Evolutionary conservation across 2,113 vertebrate genomes (phyloP).

Genomic region (Mastomys natalensis): DNA sequence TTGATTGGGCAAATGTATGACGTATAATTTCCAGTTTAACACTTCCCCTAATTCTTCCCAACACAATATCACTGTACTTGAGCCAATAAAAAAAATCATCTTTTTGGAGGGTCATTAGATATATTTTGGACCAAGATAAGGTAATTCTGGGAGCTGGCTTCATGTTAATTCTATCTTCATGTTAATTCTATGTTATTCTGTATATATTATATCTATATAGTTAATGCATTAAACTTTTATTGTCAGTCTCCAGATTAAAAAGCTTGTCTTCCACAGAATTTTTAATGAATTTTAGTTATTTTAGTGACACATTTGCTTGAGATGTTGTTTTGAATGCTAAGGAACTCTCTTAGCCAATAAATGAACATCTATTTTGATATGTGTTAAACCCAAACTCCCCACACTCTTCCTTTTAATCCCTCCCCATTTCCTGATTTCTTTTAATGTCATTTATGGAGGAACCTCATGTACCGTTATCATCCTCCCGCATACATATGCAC

Average conservation of each 20-base stretch:
- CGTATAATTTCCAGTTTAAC: not conserved
- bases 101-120: not conserved
- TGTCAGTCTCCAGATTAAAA: conserved; percentile 18
- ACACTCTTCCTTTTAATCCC: not conserved
- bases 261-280: conserved; percentile 19
- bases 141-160: not conserved
- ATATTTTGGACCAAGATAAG: not conserved
- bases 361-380: conserved; percentile 44
- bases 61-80: not conserved
- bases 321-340: conserved; percentile 66
- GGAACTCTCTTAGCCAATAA: conserved; percentile 53
- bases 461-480: fast-evolving
- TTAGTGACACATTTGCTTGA: conserved; percentile 10
- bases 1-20: not conserved
- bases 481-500: not conserved
- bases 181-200: too few relatives aligned
- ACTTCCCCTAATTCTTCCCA: not conserved
- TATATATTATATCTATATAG: too few relatives aligned
- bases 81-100: not conserved
- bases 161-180: not conserved
- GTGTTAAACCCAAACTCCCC: conserved; percentile 26
- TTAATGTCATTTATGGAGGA: conserved; percentile 40
- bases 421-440: not conserved
- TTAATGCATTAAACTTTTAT: conserved; percentile 5
- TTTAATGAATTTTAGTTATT: conserved; percentile 45